A percentile compares a stretch with the other conserved stretches of the same genome.
Evolutionary conservation across 1,140 invertebrate genomes (phyloP).

Genomic region (Anoplolepis gracilipes): DNA sequence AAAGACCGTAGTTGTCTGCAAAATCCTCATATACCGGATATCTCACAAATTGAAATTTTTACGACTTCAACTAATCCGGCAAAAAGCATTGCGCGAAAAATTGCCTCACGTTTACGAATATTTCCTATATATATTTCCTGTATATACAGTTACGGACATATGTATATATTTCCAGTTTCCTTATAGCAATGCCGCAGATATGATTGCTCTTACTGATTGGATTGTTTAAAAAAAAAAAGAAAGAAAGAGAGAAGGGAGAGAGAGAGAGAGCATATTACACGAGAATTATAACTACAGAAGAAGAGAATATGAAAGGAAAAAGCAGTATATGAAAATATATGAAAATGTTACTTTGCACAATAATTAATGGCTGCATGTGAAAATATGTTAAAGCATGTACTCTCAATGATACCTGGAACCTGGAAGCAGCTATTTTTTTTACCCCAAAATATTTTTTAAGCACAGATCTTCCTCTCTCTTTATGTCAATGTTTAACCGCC

Average conservation of each 20-base stretch:
- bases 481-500: conserved; percentile 32
- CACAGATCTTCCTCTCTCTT: conserved; percentile 7
- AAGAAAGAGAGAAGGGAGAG: too few species aligned
- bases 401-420: background rate
- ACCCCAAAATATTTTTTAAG: conserved; percentile 13
- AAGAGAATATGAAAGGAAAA: background rate
- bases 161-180: background rate
- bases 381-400: background rate
- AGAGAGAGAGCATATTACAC: background rate
- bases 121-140: too few species aligned
- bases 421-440: conserved; percentile 3
- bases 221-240: background rate
- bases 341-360: background rate
- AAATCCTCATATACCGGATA: conserved; percentile 3
- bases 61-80: background rate
- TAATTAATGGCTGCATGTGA: background rate
- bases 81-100: conserved; percentile 20
- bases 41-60: conserved; percentile 44
- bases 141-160: too few species aligned
- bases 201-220: background rate
- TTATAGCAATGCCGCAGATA: background rate
- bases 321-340: background rate
- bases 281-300: background rate
- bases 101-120: conserved; percentile 13
- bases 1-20: background rate